phyloP scores from a whole-genome alignment of 2,888 invertebrate genomes.

The Pherbina coryleti region DNA sequence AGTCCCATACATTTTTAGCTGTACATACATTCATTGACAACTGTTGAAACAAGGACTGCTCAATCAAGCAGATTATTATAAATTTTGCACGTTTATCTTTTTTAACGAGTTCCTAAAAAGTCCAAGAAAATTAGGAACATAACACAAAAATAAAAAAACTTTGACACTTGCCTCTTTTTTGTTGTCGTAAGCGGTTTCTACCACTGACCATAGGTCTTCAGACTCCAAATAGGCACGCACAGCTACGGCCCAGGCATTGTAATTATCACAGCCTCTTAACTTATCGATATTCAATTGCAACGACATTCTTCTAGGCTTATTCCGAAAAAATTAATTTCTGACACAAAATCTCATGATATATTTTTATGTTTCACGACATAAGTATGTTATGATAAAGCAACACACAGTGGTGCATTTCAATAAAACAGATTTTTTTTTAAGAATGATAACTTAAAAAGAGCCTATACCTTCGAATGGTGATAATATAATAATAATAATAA shows the following conservation, averaged over 20 bases:
- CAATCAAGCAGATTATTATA: constrained; percentile 62
- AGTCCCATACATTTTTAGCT: constrained; percentile 61
- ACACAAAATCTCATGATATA: too few species aligned
- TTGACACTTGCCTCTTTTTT: constrained; percentile 56
- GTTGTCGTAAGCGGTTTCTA: constrained; percentile 61
- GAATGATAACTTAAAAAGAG: too few species aligned
- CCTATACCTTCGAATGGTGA: too few species aligned
- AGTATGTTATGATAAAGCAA: too few species aligned
- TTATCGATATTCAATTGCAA: constrained; percentile 63
- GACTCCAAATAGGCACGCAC: constrained; percentile 63
- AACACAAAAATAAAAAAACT: not conserved
- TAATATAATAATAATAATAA: too few species aligned
- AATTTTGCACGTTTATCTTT: constrained; percentile 66
- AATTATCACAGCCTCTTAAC: constrained; percentile 61
- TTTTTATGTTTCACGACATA: too few species aligned
- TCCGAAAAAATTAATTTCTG: too few species aligned
- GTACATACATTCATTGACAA: constrained; percentile 67
- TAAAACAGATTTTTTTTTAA: too few species aligned
- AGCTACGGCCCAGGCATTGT: constrained; percentile 65
- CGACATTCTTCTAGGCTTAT: constrained; percentile 49
- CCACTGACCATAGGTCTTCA: constrained; percentile 61
- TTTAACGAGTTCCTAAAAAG: constrained; percentile 55
- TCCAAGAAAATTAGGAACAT: not conserved
- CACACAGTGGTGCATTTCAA: too few species aligned
- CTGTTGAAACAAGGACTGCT: constrained; percentile 60